Evolutionary conservation across 2,797 vertebrate genomes (phyloP).

Genomic region (Cossypha dichroa): DNA sequence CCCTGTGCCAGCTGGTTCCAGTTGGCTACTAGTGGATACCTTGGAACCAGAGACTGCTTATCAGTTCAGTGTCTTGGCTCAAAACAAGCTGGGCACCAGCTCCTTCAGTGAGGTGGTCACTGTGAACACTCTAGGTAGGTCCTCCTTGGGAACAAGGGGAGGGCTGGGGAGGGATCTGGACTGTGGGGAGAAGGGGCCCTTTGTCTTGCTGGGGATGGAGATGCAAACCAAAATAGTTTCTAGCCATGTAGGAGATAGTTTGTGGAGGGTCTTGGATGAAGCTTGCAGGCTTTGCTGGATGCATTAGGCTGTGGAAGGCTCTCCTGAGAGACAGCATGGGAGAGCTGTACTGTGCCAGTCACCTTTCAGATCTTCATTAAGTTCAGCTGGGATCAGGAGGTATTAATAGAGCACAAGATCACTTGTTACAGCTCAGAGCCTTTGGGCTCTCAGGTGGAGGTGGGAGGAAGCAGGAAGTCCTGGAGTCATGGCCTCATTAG

Average conservation of each 20-base stretch:
- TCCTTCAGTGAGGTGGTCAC: slow-evolving; percentile 99
- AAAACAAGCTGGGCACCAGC: slow-evolving; percentile 98
- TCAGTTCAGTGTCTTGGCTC: slow-evolving; percentile 99
- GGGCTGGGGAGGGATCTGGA: background rate
- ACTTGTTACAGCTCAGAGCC: background rate
- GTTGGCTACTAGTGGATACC: slow-evolving; percentile 90
- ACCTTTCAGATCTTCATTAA: background rate
- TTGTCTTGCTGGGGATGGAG: background rate
- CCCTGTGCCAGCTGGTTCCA: slow-evolving; percentile 89
- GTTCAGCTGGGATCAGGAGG: slow-evolving; percentile 10
- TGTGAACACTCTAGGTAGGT: slow-evolving; percentile 95
- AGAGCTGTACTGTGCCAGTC: background rate
- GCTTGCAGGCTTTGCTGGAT: background rate
- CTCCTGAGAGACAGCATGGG: background rate
- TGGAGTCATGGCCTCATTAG: background rate
- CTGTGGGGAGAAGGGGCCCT: fast-evolving
- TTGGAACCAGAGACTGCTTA: slow-evolving; percentile 96
- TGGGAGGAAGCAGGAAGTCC: background rate
- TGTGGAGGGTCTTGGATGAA: background rate
- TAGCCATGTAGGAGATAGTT: background rate
- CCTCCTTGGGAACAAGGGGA: fast-evolving
- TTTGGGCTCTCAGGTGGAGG: background rate
- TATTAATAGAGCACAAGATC: slow-evolving; percentile 10
- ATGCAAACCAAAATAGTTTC: background rate
- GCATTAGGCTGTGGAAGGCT: background rate